These are phyloP conservation scores for Phortica okadai DNA, from an alignment of 2,888 invertebrate species.

Conservation along the genomic window DNA sequence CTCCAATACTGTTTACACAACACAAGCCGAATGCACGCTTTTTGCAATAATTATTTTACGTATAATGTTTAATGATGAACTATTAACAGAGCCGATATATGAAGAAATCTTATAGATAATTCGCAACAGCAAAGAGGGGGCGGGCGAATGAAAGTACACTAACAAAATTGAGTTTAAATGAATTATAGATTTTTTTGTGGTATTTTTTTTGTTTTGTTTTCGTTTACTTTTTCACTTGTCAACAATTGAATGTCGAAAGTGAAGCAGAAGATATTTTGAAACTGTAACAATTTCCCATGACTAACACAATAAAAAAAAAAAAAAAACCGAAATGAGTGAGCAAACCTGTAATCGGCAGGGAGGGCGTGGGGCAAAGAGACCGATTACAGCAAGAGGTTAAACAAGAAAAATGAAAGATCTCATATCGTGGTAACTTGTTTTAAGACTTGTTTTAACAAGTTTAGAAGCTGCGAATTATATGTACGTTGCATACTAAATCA, in stretches of 20 bases:
- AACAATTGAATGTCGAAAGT: slow-evolving; percentile 22
- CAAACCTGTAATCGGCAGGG: neutral
- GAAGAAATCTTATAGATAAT: slow-evolving; percentile 19
- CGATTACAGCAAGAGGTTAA: neutral
- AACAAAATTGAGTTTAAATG: neutral
- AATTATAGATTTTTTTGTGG: slow-evolving; percentile 24
- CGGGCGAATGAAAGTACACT: neutral
- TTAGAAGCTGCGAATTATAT: neutral
- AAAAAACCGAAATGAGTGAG: neutral
- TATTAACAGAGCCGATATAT: slow-evolving; percentile 26
- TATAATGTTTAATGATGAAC: slow-evolving; percentile 23
- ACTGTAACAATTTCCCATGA: slow-evolving; percentile 69
- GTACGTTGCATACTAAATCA: neutral
- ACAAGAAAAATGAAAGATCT: neutral
- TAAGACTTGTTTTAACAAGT: too few relatives aligned
- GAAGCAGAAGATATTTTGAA: slow-evolving; percentile 50
- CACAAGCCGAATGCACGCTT: neutral
- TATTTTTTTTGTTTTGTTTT: neutral
- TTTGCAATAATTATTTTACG: slow-evolving; percentile 1
- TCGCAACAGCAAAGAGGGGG: slow-evolving; percentile 7
- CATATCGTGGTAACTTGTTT: neutral
- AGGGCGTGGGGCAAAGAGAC: neutral
- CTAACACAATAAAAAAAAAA: slow-evolving; percentile 54
- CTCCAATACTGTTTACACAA: neutral
- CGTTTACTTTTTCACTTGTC: neutral